Conservation (phyloP, 2,113 vertebrate genomes). For the Cottus gobio region DNA sequence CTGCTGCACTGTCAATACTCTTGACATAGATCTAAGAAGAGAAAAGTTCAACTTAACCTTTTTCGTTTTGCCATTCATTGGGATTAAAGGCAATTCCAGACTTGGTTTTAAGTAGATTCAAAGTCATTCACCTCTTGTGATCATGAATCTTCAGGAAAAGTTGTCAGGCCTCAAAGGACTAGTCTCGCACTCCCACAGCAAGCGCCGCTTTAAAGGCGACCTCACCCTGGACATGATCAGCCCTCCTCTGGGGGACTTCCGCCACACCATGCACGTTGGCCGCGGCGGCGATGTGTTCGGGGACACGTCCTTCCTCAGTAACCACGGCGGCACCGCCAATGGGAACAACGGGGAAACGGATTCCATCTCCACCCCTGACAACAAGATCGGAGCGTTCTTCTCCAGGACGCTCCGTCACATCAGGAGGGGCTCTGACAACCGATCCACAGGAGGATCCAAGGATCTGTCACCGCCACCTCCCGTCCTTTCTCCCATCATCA, state of each 20-base stretch:
- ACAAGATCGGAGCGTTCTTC: conserved; percentile 87
- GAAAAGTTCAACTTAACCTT: conserved; percentile 7
- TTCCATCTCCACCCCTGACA: conserved; percentile 76
- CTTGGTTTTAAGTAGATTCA: neutral
- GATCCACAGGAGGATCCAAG: conserved; percentile 74
- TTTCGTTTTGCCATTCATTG: conserved; percentile 10
- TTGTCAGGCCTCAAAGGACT: conserved; percentile 90
- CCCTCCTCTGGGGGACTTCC: conserved; percentile 94
- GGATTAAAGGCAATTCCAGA: conserved; percentile 42
- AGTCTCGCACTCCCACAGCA: conserved; percentile 90
- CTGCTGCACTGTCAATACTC: conserved; percentile 17
- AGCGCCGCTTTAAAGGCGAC: conserved; percentile 87
- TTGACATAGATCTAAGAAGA: conserved; percentile 4
- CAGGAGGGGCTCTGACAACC: conserved; percentile 83
- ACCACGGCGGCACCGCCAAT: conserved; percentile 85
- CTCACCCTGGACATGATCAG: conserved; percentile 97
- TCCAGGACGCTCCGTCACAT: conserved; percentile 90
- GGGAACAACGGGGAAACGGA: conserved; percentile 73
- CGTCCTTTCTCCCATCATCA: conserved; percentile 93
- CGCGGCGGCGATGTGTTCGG: conserved; percentile 95
- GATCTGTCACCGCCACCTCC: conserved; percentile 87
- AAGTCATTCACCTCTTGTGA: conserved; percentile 1
- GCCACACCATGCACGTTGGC: conserved; percentile 98
- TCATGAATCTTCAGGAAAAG: conserved; percentile 95
- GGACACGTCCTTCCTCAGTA: conserved; percentile 98